Evolutionary conservation across 2,113 vertebrate species (phyloP).

Genomic region (Tachysurus fulvidraco): DNA sequence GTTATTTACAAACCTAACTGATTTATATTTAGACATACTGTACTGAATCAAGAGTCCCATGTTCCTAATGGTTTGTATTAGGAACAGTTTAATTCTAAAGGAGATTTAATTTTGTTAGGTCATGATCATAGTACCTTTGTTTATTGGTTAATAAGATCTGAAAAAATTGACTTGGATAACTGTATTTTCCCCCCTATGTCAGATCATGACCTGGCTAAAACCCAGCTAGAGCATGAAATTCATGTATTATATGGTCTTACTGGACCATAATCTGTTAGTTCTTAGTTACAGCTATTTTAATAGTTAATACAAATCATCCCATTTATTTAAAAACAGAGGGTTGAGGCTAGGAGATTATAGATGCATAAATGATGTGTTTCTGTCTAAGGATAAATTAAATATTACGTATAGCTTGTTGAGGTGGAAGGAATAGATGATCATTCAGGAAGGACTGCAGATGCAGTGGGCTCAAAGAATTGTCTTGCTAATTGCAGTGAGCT

Average conservation of each 20-base stretch:
- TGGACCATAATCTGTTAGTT: neutral
- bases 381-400: constrained; percentile 45
- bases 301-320: constrained; percentile 7
- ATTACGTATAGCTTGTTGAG: constrained; percentile 47
- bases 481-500: constrained; percentile 68
- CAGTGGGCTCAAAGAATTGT: constrained; percentile 64
- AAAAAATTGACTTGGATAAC: neutral
- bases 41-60: neutral
- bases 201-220: neutral
- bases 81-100: neutral
- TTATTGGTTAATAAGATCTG: neutral
- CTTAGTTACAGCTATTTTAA: neutral
- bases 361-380: constrained; percentile 52
- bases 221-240: neutral
- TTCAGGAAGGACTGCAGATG: constrained; percentile 55
- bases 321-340: constrained; percentile 57
- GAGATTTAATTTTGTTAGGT: neutral
- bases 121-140: neutral
- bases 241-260: neutral
- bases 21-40: neutral
- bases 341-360: constrained; percentile 47
- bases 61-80: neutral
- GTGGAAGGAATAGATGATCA: constrained; percentile 51
- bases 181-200: neutral
- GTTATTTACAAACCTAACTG: neutral